Conservation (phyloP, 2,113 vertebrate species). For the Oxyruncus cristatus region DNA sequence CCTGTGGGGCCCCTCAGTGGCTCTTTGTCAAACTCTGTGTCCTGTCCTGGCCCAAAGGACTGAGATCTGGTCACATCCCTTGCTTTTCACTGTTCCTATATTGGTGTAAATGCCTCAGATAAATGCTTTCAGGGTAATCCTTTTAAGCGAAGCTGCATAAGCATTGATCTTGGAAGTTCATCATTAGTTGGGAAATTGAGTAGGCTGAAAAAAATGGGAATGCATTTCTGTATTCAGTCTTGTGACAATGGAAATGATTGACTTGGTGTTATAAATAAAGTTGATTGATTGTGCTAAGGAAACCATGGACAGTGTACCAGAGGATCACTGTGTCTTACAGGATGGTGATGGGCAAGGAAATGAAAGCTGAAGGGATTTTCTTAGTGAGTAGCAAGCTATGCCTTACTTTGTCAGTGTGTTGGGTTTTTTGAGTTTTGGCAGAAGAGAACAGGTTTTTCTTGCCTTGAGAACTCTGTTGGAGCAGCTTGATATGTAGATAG, state of each 20-base stretch:
- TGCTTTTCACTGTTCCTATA: not conserved
- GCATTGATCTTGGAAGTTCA: not conserved
- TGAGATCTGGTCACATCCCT: not conserved
- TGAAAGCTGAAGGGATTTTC: not conserved
- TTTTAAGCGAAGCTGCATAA: not conserved
- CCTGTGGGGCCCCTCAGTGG: not conserved
- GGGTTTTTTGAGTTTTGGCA: constrained; percentile 1
- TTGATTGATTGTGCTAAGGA: not conserved
- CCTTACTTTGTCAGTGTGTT: not conserved
- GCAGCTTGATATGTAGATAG: constrained; percentile 16
- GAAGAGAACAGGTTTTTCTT: constrained; percentile 64
- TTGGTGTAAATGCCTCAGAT: not conserved
- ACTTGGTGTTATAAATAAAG: not conserved
- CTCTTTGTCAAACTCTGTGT: not conserved
- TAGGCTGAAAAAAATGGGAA: not conserved
- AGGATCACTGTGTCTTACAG: not conserved
- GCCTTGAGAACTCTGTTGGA: constrained; percentile 15
- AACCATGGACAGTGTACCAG: not conserved
- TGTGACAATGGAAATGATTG: not conserved
- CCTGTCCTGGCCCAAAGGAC: not conserved
- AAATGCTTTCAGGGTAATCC: not conserved
- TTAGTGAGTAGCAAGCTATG: not conserved
- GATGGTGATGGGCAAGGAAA: not conserved
- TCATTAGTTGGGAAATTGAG: not conserved
- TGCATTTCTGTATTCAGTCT: not conserved